A percentile compares a stretch with the other conserved stretches of the same genome.
Conservation (phyloP, 1,140 invertebrate species). For the Drosophila truncata region DNA sequence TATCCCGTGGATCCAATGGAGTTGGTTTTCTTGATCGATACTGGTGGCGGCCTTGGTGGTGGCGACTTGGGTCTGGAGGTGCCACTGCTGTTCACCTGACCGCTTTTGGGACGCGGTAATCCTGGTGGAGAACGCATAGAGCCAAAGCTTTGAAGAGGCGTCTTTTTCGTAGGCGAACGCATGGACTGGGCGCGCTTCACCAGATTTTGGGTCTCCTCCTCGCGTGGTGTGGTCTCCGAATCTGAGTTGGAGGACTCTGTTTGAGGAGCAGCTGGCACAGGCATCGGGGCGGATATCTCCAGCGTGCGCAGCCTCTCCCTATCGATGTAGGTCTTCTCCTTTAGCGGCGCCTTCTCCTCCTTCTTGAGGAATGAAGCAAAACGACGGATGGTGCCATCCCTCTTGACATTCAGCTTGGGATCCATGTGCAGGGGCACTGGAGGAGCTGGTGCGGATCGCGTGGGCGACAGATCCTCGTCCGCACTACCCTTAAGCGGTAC, state of each 20-base stretch:
- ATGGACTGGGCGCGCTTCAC: conserved; percentile 92
- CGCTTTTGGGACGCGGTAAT: conserved; percentile 88
- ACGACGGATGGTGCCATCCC: conserved; percentile 89
- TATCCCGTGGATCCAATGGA: conserved; percentile 79
- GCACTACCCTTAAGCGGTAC: conserved; percentile 89
- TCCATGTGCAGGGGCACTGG: conserved; percentile 76
- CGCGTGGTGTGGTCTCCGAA: conserved; percentile 74
- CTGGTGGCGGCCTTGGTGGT: conserved; percentile 87
- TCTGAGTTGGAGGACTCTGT: conserved; percentile 82
- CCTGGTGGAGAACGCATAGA: conserved; percentile 90
- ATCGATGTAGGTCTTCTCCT: conserved; percentile 89
- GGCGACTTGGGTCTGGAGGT: conserved; percentile 87
- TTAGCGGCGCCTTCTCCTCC: conserved; percentile 87
- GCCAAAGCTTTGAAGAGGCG: conserved; percentile 90
- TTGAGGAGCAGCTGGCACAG: conserved; percentile 50
- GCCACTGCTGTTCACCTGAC: conserved; percentile 86
- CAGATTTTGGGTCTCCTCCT: conserved; percentile 80
- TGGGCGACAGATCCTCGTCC: conserved; percentile 85
- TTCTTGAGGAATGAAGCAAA: conserved; percentile 92
- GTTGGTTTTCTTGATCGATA: conserved; percentile 81
- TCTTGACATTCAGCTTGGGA: conserved; percentile 85
- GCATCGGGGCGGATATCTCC: conserved; percentile 93
- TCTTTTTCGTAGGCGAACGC: conserved; percentile 87
- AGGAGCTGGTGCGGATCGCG: conserved; percentile 74
- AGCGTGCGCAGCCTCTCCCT: conserved; percentile 90